These are phyloP conservation scores for Tribolium freemani DNA, from an alignment of 2,888 invertebrate species.

Conservation along the genomic window DNA sequence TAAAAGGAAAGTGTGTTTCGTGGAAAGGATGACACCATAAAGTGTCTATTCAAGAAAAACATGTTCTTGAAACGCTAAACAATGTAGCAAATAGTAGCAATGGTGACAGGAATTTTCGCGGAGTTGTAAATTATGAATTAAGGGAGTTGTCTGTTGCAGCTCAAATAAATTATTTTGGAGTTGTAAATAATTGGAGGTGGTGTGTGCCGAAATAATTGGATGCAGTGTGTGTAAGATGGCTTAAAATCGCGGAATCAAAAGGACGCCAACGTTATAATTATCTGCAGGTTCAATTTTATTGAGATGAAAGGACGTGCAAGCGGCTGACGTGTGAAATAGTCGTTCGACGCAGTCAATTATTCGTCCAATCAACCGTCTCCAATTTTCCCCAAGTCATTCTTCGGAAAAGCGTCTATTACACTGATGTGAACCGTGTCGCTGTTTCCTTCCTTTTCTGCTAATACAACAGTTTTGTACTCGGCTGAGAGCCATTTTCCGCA, in stretches of 20 bases:
- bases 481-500: slow-evolving; percentile 7
- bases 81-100: slow-evolving; percentile 2
- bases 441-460: slow-evolving; percentile 32
- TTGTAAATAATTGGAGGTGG: not conserved
- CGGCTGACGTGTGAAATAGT: slow-evolving; percentile 57
- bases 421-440: slow-evolving; percentile 40
- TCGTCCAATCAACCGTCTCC: slow-evolving; percentile 61
- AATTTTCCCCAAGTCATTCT: slow-evolving; percentile 57
- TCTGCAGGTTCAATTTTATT: slow-evolving; percentile 45
- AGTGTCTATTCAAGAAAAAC: slow-evolving; percentile 17
- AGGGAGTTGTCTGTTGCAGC: not conserved
- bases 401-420: slow-evolving; percentile 42
- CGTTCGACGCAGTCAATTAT: slow-evolving; percentile 60
- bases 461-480: slow-evolving; percentile 40
- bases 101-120: not conserved
- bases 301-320: slow-evolving; percentile 51
- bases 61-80: slow-evolving; percentile 13
- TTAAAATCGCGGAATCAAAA: slow-evolving; percentile 37
- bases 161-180: slow-evolving; percentile 1
- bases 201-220: slow-evolving; percentile 33
- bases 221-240: slow-evolving; percentile 34
- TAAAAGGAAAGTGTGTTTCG: slow-evolving; percentile 11
- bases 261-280: slow-evolving; percentile 44
- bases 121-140: slow-evolving; percentile 4
- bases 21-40: slow-evolving; percentile 22